These are phyloP conservation scores for Mesochorus sp. DNA, from an alignment of 2,888 invertebrate species.

Conservation along the genomic window DNA sequence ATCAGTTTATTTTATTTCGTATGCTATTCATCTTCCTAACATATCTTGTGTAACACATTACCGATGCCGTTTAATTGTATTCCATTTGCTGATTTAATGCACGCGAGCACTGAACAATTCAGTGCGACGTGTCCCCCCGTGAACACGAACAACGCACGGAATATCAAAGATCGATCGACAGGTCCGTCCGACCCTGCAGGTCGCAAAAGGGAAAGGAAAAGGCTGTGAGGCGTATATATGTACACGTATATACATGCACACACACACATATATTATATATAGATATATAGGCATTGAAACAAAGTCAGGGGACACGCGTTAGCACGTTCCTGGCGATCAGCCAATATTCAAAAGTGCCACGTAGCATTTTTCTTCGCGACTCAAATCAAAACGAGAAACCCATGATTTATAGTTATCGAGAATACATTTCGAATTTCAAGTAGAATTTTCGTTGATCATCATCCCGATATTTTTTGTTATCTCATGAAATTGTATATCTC, in stretches of 20 bases:
- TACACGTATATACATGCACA: background rate
- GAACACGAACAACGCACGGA: constrained; percentile 41
- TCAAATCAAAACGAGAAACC: constrained; percentile 59
- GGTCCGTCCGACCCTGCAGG: background rate
- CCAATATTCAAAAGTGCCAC: constrained; percentile 61
- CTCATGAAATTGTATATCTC: constrained; percentile 6
- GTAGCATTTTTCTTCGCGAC: constrained; percentile 58
- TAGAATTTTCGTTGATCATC: constrained; percentile 4
- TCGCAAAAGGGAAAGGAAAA: constrained; percentile 25
- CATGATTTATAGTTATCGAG: constrained; percentile 33
- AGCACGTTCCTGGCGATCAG: constrained; percentile 54
- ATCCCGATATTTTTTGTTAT: constrained; percentile 19
- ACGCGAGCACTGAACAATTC: constrained; percentile 38
- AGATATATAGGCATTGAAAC: background rate
- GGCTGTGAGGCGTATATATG: background rate
- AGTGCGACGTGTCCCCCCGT: constrained; percentile 39
- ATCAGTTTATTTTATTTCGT: background rate
- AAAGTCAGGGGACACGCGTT: constrained; percentile 43
- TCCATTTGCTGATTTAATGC: constrained; percentile 30
- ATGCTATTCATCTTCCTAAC: constrained; percentile 18
- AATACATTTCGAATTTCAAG: constrained; percentile 6
- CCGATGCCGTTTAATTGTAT: constrained; percentile 10
- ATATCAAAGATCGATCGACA: constrained; percentile 54
- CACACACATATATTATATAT: background rate
- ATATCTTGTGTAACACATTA: constrained; percentile 50